Base-by-base conservation (phyloP, 2,113 vertebrate species). In the Tragelaphus buxtoni region DNA sequence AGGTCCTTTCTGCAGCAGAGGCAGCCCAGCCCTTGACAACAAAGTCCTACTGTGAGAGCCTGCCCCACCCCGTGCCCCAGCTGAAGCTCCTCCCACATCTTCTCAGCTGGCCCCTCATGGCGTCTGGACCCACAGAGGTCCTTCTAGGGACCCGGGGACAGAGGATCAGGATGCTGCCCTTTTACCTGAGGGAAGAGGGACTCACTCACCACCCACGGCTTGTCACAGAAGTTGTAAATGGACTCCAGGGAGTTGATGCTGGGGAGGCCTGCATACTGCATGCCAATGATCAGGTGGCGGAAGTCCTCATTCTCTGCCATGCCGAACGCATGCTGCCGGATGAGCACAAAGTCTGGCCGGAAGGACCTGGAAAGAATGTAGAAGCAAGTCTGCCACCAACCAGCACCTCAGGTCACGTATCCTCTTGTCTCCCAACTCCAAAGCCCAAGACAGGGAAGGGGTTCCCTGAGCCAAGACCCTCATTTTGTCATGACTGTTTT, bases 271-370 rank as follows among this genome's bases (percentile, higher is more conserved):
- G 99, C 99, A 0, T 99, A 99, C 97, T 99, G 99, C 98, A 99
- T 98, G 4, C 99, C 99, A 4, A 99, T 99, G 98, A 99, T 99
- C 88, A 99, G 89, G 98, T 99, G 99, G 69, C 99, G 99, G 98
- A 99, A 99, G 86, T 99, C 99, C 98, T 99, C 99, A 1, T 99
- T 99, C 98, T 99, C 99, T 1, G 99, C 99, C 99, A 99, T 99
- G 96, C 99, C 99, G 96, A 99, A 99, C 1, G 99, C 99, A 10
- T 99, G 99, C 97, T 99, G 99, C 83, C 99, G 99, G 84, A 99
- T 98, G 87, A 99, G 98, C 85, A 99, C 99, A 51, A 99, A 99
- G 98, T 99, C 99, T 13, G 99, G 99, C 98, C 98, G 99, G 98
- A 99, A 99, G 0, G 99, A 99, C 97, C 99, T 99, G 94, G 96